These are phyloP conservation scores for Schizopygopsis pylzovi DNA, from an alignment of 2,797 vertebrate species.

Conservation along the genomic window DNA sequence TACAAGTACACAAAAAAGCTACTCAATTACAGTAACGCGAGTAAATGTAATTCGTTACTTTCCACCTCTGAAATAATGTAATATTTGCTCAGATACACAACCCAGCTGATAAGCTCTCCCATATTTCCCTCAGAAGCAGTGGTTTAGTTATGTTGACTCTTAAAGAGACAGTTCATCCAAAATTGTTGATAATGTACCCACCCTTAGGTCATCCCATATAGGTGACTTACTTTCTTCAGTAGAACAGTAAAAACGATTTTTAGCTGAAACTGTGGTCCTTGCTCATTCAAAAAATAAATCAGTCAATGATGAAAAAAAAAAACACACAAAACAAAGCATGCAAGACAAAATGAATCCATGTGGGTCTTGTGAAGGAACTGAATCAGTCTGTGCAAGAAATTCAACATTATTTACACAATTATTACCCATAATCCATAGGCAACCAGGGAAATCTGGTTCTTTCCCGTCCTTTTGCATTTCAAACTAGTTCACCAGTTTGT, in stretches of 20 bases:
- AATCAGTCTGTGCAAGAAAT: neutral
- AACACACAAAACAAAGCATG: neutral
- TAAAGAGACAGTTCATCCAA: neutral
- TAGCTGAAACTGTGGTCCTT: neutral
- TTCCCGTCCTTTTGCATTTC: neutral
- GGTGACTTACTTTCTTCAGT: neutral
- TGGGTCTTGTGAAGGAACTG: neutral
- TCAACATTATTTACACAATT: neutral
- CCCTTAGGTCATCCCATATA: neutral
- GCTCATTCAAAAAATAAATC: neutral
- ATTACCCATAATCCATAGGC: neutral
- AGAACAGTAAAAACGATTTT: neutral
- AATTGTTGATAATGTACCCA: neutral
- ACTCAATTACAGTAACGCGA: too few species aligned
- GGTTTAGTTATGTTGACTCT: neutral
- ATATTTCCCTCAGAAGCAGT: neutral
- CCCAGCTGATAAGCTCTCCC: neutral
- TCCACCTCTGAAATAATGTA: neutral
- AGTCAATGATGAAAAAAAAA: neutral
- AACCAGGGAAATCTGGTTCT: neutral
- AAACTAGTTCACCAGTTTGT: neutral
- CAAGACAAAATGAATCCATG: neutral
- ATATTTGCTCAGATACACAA: neutral
- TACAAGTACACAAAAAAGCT: too few species aligned
- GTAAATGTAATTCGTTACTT: too few species aligned